Evolutionary conservation across 2,888 invertebrate species (phyloP).

Genomic region (Xestoiulus laeticollis): DNA sequence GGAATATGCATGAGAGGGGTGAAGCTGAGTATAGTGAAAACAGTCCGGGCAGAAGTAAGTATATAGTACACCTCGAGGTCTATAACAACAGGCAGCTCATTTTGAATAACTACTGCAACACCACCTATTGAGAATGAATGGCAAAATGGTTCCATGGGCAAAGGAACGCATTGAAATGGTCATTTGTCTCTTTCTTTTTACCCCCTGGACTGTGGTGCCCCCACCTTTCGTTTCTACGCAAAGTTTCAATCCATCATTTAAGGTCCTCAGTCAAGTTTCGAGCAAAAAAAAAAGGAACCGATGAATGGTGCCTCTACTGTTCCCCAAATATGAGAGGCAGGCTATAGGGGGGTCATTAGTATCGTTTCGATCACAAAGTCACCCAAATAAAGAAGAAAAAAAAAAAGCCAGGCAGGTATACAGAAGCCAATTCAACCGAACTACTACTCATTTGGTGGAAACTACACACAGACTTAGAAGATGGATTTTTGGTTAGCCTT

Average conservation of each 20-base stretch:
- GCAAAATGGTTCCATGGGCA: not conserved
- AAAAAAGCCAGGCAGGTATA: slow-evolving; percentile 12
- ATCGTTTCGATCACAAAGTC: slow-evolving; percentile 41
- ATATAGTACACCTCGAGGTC: not conserved
- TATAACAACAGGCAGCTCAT: not conserved
- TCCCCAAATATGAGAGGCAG: slow-evolving; percentile 39
- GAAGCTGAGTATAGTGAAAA: not conserved
- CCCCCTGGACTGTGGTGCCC: not conserved
- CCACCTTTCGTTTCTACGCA: slow-evolving; percentile 18
- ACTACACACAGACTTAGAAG: not conserved
- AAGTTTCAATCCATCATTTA: slow-evolving; percentile 42
- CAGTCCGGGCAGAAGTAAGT: not conserved
- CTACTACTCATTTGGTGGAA: not conserved
- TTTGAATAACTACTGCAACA: not conserved
- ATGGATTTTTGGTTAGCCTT: not conserved
- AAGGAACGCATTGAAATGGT: not conserved
- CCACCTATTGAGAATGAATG: not conserved
- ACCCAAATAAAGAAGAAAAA: slow-evolving; percentile 1
- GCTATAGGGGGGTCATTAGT: slow-evolving; percentile 36
- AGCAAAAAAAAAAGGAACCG: not conserved
- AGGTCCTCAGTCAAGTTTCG: not conserved
- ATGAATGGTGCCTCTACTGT: slow-evolving; percentile 19
- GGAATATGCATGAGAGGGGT: not conserved
- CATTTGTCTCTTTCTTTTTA: slow-evolving; percentile 35
- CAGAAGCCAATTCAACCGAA: not conserved